Base-by-base conservation (phyloP, 2,888 invertebrate species). In the Ferrisia virgata region DNA sequence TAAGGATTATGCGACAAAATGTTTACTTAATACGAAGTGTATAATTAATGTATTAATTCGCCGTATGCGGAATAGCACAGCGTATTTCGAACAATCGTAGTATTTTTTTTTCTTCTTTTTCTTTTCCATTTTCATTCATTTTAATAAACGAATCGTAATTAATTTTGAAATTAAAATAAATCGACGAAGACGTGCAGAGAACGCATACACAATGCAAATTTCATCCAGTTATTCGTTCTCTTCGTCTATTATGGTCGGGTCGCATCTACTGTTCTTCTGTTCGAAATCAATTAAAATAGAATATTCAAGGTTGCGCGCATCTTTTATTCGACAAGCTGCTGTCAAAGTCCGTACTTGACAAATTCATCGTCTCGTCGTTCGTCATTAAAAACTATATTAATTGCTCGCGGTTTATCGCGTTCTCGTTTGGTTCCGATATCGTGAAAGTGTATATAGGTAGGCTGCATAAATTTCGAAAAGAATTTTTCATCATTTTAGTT, bases 91-190 rank as follows among this genome's bases (percentile, higher is more conserved):
- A n/a, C n/a, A n/a, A n/a, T n/a, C n/a, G n/a, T n/a, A n/a, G n/a
- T n/a, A n/a, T n/a, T n/a, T n/a, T n/a, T n/a, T n/a, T n/a, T n/a
- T n/a, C n/a, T n/a, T n/a, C n/a, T n/a, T n/a, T n/a, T n/a, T n/a
- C 53, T 4, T 9, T 53, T 53, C 53, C 53, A 4, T 53, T 53
- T 53, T n/a, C 13, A 53, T 9, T 53, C 15, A n/a, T 4, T n/a
- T n/a, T n/a, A n/a, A n/a, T n/a, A n/a, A n/a, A n/a, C n/a, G n/a
- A 36, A 76, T 36, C 33, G 33, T 36, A 33, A 76, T 76, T 76
- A 76, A 76, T 76, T n/a, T 76, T 18, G 28, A 76, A 76, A 76
- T 76, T 76, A 76, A 76, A 76, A 76, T 76, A 76, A 76, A 76
- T 76, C 72, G 36, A 76, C 72, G 72, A 33, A 18, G 53, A 8